These are phyloP conservation scores for Eupsilia transversa DNA, from an alignment of 2,888 invertebrate species.

Conservation along the genomic window DNA sequence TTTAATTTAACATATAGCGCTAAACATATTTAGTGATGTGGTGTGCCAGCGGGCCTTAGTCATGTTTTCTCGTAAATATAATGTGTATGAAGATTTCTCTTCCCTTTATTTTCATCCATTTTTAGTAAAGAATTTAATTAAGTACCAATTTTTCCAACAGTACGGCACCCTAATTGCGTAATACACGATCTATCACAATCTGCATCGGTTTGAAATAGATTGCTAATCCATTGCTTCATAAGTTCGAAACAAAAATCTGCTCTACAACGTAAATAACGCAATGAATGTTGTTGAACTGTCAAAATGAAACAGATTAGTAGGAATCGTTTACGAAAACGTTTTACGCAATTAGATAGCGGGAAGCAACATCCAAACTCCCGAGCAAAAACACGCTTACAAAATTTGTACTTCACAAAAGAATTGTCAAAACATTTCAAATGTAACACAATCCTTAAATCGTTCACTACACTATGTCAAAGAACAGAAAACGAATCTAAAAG, in stretches of 20 bases:
- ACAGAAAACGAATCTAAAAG: constrained; percentile 49
- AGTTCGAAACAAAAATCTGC: no score
- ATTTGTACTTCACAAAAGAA: constrained; percentile 62
- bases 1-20: neutral
- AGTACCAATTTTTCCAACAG: neutral
- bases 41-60: neutral
- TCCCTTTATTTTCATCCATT: neutral
- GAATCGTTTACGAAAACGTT: no score
- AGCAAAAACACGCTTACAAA: constrained; percentile 57
- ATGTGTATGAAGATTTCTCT: neutral
- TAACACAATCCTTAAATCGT: constrained; percentile 48
- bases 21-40: neutral
- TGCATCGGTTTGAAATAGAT: no score
- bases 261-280: no score
- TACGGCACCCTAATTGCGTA: no score
- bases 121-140: neutral
- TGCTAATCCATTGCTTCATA: no score
- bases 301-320: no score
- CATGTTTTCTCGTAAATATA: neutral
- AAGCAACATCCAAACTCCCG: constrained; percentile 16
- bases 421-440: constrained; percentile 36
- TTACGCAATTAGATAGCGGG: no score
- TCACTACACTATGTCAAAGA: constrained; percentile 53
- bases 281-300: no score
- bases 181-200: no score